Percentiles rank a stretch among this genome's conserved stretches.
Evolutionary conservation across 2,113 vertebrate species (phyloP).

Genomic region (Verasper variegatus): DNA sequence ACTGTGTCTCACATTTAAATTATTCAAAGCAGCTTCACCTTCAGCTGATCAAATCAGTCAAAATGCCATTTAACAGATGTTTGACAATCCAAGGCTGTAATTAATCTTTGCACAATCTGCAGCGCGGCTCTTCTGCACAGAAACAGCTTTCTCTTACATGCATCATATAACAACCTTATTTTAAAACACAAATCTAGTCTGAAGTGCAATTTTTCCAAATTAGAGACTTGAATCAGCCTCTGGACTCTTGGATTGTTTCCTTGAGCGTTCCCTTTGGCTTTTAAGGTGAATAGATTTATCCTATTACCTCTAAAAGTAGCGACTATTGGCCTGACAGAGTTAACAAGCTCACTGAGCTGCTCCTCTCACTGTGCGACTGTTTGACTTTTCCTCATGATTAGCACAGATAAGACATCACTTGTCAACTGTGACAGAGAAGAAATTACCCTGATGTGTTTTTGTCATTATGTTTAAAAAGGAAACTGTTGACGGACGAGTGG

Average conservation of each 20-base stretch:
- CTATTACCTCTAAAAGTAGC: no score
- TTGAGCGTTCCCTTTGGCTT: no score
- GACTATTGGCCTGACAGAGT: no score
- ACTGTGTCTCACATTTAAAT: constrained; percentile 24
- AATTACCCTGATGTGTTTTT: not conserved
- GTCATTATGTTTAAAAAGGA: no score
- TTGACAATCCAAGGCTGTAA: constrained; percentile 47
- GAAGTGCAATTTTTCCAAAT: no score
- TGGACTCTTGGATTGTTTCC: no score
- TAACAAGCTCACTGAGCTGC: no score
- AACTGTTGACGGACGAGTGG: not conserved
- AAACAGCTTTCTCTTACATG: constrained; percentile 33
- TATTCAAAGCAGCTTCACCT: constrained; percentile 36
- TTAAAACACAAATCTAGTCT: not conserved
- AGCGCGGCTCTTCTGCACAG: constrained; percentile 3
- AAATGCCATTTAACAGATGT: constrained; percentile 45
- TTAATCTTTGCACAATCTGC: constrained; percentile 36
- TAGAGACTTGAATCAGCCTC: not conserved
- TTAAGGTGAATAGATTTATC: no score
- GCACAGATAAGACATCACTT: not conserved
- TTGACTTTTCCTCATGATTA: not conserved
- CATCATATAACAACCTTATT: not conserved
- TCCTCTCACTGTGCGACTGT: not conserved
- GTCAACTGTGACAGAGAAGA: no score
- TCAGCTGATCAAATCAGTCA: constrained; percentile 48